These are phyloP conservation scores for Brachionus rubens DNA, from an alignment of 1,140 invertebrate species.

Conservation along the genomic window DNA sequence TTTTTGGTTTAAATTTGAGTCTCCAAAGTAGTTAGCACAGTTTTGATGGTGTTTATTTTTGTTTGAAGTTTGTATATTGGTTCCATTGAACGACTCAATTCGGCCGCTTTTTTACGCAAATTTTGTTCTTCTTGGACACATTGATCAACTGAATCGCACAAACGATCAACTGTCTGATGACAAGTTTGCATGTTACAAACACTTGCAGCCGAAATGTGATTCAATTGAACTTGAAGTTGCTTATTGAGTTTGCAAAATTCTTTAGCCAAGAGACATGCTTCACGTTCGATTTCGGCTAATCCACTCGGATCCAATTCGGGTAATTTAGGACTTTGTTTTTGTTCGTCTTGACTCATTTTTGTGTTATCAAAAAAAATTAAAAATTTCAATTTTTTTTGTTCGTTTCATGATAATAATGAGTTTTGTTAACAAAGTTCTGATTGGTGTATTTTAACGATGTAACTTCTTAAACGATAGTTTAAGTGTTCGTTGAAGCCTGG, in stretches of 20 bases:
- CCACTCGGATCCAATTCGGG: neutral
- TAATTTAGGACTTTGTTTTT: neutral
- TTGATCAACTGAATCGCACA: conserved; percentile 20
- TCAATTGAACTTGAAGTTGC: neutral
- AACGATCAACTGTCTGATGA: neutral
- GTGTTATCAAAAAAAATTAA: too few relatives aligned
- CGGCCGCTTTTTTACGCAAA: neutral
- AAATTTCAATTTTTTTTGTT: too few relatives aligned
- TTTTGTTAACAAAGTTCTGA: too few relatives aligned
- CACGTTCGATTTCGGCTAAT: neutral
- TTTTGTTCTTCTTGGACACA: neutral
- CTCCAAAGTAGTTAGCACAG: neutral
- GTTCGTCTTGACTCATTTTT: neutral
- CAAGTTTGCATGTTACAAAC: conserved; percentile 42
- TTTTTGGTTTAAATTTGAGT: conserved; percentile 42
- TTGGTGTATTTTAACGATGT: too few relatives aligned
- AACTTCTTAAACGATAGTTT: too few relatives aligned
- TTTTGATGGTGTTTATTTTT: conserved; percentile 38
- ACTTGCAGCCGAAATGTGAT: conserved; percentile 43
- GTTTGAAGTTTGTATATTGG: conserved; percentile 35
- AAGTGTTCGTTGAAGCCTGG: too few relatives aligned
- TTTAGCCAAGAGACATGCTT: conserved; percentile 34
- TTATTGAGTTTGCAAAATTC: conserved; percentile 37
- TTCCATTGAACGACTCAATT: conserved; percentile 23
- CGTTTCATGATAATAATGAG: too few relatives aligned